phyloP scores from a whole-genome alignment of 2,797 vertebrate species.

The Chanos chanos region DNA sequence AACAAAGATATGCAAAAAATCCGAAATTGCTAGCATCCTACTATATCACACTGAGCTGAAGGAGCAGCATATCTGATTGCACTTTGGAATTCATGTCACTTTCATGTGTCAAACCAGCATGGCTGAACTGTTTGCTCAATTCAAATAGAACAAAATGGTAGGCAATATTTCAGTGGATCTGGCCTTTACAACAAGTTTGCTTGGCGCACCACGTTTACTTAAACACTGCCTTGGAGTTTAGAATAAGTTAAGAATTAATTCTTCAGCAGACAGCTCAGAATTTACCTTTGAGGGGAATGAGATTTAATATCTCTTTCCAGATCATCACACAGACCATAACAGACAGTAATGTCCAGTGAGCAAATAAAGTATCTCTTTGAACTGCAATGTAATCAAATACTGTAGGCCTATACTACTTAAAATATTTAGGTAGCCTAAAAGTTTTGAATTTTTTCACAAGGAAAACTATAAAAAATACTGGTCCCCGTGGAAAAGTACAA shows the following conservation, averaged over 20 bases:
- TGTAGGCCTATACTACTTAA: too few species aligned
- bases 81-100: conserved; percentile 3
- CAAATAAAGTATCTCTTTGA: too few species aligned
- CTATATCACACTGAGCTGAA: not conserved
- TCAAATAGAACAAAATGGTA: conserved; percentile 19
- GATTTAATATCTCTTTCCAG: conserved; percentile 6
- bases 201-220: conserved; percentile 10
- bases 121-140: conserved; percentile 21
- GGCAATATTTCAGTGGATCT: conserved; percentile 19
- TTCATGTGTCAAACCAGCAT: not conserved
- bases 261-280: not conserved
- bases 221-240: not conserved
- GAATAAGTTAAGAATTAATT: conserved; percentile 8
- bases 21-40: too few species aligned
- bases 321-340: too few species aligned
- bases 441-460: too few species aligned
- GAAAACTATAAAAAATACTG: too few species aligned
- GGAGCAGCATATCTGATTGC: not conserved
- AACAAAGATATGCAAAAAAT: too few species aligned
- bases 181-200: conserved; percentile 26
- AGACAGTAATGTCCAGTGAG: too few species aligned
- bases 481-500: too few species aligned
- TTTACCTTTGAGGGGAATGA: not conserved
- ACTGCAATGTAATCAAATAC: too few species aligned
- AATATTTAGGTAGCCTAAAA: too few species aligned